Evolutionary conservation across 2,113 vertebrate genomes (phyloP).

Genomic region (Coturnix japonica): DNA sequence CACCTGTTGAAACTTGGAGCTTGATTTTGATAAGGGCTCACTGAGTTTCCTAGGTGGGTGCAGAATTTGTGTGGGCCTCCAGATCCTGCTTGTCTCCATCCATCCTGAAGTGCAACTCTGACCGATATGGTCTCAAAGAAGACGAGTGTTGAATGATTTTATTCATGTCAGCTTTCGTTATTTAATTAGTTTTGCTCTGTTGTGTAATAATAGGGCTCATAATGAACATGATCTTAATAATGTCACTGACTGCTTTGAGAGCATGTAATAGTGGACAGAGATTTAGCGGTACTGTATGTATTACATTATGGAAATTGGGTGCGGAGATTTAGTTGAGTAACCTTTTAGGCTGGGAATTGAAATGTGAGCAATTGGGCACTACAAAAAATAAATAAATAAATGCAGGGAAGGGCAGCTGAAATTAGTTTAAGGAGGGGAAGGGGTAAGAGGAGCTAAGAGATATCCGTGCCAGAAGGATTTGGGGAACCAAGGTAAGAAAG

Average conservation of each 20-base stretch:
- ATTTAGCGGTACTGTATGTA: constrained; percentile 30
- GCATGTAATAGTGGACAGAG: constrained; percentile 15
- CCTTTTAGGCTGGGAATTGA: constrained; percentile 38
- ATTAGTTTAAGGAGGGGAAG: neutral
- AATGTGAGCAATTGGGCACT: constrained; percentile 20
- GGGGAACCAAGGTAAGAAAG: neutral
- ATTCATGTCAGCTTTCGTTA: constrained; percentile 68
- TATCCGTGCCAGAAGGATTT: neutral
- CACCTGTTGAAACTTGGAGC: rapidly evolving
- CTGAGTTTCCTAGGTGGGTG: neutral
- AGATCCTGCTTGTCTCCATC: neutral
- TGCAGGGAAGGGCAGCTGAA: neutral
- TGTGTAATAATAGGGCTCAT: constrained; percentile 61
- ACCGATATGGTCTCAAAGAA: constrained; percentile 6
- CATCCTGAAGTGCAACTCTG: neutral
- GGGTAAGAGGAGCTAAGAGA: constrained; percentile 14
- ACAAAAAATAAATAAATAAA: too few species aligned
- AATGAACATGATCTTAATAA: constrained; percentile 55
- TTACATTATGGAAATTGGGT: neutral
- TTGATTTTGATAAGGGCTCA: neutral
- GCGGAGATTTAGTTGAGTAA: constrained; percentile 20
- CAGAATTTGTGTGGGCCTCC: neutral
- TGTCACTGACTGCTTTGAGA: constrained; percentile 64
- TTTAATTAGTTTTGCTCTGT: constrained; percentile 74
- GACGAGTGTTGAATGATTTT: constrained; percentile 62